phyloP scores from a whole-genome alignment of 2,113 vertebrate species.

The human region DNA sequence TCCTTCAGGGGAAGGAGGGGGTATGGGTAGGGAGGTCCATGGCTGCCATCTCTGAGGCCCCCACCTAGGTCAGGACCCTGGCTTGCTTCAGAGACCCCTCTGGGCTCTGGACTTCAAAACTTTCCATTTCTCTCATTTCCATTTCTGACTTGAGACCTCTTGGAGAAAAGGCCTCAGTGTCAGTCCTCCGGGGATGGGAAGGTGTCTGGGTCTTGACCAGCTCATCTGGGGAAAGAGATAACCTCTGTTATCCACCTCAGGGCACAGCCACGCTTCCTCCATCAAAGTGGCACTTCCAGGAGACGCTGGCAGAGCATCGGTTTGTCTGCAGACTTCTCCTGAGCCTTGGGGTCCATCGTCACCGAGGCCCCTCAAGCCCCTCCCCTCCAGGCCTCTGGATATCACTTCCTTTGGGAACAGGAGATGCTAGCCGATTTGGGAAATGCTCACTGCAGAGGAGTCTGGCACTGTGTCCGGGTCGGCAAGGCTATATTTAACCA shows the following conservation, averaged over 20 bases:
- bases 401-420: constrained; percentile 50
- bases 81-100: neutral
- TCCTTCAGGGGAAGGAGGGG: neutral
- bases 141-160: neutral
- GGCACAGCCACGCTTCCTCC: neutral
- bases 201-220: neutral
- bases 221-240: neutral
- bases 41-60: neutral
- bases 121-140: neutral
- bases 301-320: neutral
- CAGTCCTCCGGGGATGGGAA: neutral
- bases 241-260: neutral
- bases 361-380: neutral
- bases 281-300: neutral
- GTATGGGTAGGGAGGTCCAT: neutral
- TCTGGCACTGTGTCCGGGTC: neutral
- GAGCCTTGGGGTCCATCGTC: neutral
- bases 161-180: neutral
- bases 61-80: neutral
- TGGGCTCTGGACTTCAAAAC: neutral
- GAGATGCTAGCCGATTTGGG: constrained; percentile 43
- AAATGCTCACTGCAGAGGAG: constrained; percentile 48
- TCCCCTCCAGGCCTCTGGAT: neutral
- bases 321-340: neutral
- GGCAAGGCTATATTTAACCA: constrained; percentile 70